Evolutionary conservation across 2,888 invertebrate genomes (phyloP), one percentile per base, ranked within the genome.

Genomic region (Tenthredo distinguenda): DNA sequence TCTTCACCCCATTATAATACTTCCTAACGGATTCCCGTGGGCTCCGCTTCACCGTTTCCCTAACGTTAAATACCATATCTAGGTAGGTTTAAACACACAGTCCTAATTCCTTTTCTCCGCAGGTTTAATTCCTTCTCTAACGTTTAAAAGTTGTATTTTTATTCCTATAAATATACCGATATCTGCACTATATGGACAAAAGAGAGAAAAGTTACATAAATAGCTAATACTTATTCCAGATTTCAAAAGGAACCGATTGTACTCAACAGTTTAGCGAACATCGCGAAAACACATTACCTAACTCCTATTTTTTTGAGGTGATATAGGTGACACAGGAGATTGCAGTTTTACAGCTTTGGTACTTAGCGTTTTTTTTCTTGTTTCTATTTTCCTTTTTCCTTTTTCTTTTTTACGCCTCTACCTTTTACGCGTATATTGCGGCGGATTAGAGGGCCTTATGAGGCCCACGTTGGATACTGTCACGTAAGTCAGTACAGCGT

Each of bases 21-120:
- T 62, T 62, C 47, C 58, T 62, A 81, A 65, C 81, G 65, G 81
- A 81, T 62, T 81, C 81, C 62, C 81, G 65, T 40, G 43, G 62
- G 81, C 34, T 77, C 50, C 34, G n/a, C 5, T 26, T 77, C 55
- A 12, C 21, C 4, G 12, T 74, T 43, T 74, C 10, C 21, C 74
- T 34, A 34, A 37, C 77, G 55, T 77, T 77, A 77, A 77, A 55
- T 55, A 21, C 77, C 31, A 74, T 74, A 43, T 43, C 21, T 43
- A 26, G 4, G 1, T 21, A 43, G 18, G n/a, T n/a, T n/a, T 12
- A 15, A 47, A n/a, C 7, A 55, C 6, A n/a, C 12, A 68, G 34
- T 55, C n/a, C 15, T 7, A 18, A 68, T 34, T 18, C 15, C 6
- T 68, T 0, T 5, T 26, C 15, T 72, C 21, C n/a, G n/a, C 43